Conservation (phyloP, 2,113 vertebrate species). For the Daphoenositta chrysoptera region DNA sequence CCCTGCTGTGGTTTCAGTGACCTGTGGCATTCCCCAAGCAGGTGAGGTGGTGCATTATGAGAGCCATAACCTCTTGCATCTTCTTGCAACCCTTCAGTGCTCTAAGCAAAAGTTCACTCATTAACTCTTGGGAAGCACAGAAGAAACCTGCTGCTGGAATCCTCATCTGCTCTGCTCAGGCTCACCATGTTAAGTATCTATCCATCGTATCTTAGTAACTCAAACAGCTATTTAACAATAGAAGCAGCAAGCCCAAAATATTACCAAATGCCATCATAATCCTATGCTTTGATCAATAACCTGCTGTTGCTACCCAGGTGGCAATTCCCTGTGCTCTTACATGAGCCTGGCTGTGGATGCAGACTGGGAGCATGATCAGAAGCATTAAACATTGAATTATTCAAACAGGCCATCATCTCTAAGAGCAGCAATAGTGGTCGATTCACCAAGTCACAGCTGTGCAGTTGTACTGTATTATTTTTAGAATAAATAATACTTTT, state of each 20-base stretch:
- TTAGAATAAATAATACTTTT: slow-evolving; percentile 60
- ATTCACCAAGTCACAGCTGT: slow-evolving; percentile 72
- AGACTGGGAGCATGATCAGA: neutral
- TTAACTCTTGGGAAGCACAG: slow-evolving; percentile 52
- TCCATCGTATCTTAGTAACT: neutral
- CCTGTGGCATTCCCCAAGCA: neutral
- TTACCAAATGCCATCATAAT: neutral
- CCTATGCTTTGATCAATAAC: neutral
- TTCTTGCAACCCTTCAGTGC: neutral
- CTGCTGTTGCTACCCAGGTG: neutral
- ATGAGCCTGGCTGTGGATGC: neutral
- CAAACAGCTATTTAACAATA: slow-evolving; percentile 34
- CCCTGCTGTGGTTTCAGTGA: slow-evolving; percentile 22
- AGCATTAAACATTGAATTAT: neutral
- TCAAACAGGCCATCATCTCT: slow-evolving; percentile 34
- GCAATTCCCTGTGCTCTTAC: neutral
- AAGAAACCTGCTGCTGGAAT: slow-evolving; percentile 54
- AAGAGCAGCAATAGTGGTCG: slow-evolving; percentile 63
- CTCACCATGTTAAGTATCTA: neutral
- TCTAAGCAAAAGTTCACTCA: neutral
- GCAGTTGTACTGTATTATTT: slow-evolving; percentile 65
- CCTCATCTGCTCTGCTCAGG: slow-evolving; percentile 48
- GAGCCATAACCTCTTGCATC: slow-evolving; percentile 2
- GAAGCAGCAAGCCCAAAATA: slow-evolving; percentile 17
- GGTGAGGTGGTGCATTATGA: neutral